These are phyloP conservation scores for Ceratitis capitata DNA, from an alignment of 1,140 invertebrate species.

Conservation along the genomic window DNA sequence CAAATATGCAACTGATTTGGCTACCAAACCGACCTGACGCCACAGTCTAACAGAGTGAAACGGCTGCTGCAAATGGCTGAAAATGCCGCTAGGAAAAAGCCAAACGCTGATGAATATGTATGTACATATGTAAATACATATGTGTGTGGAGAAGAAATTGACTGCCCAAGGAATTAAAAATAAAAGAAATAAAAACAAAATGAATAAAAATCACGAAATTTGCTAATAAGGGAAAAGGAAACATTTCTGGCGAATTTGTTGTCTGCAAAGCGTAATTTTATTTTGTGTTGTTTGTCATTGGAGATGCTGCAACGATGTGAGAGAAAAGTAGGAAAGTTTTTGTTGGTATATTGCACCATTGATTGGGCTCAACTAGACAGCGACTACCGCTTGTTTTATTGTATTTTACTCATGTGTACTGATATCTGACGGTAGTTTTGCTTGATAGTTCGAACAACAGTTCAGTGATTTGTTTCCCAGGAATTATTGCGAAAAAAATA, in stretches of 20 bases:
- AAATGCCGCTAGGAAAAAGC: conserved; percentile 15
- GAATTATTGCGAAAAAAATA: too few species aligned
- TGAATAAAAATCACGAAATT: background rate
- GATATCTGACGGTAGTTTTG: too few species aligned
- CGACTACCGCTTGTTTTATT: background rate
- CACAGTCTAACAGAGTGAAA: background rate
- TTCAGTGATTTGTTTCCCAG: too few species aligned
- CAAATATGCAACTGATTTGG: background rate
- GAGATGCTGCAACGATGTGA: background rate
- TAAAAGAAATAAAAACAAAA: background rate
- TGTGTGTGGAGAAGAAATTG: background rate
- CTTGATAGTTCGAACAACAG: too few species aligned
- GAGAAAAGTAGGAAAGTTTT: background rate
- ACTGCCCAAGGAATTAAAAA: background rate
- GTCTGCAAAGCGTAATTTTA: background rate
- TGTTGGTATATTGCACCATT: background rate
- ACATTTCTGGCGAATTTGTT: background rate
- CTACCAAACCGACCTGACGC: background rate
- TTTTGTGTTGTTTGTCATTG: background rate
- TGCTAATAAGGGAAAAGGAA: conserved; percentile 30
- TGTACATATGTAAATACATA: background rate
- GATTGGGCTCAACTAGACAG: background rate
- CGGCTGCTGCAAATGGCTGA: background rate
- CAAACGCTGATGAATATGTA: background rate
- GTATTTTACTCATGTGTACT: background rate